Evolutionary conservation across 2,113 vertebrate genomes (phyloP), one percentile per base, ranked within the genome.

Genomic region (Pelobates fuscus): DNA sequence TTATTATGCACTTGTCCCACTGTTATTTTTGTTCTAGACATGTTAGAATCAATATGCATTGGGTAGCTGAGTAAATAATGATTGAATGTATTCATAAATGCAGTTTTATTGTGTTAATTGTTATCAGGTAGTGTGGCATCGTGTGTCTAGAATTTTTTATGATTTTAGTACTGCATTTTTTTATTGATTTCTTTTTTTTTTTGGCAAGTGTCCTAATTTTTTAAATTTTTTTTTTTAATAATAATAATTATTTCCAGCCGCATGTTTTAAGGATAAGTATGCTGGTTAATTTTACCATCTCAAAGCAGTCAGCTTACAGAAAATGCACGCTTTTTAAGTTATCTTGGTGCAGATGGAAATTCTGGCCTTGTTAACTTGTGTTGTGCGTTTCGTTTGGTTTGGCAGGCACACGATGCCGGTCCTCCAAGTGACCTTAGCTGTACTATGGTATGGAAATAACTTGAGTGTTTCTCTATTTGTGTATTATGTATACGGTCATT

Each of bases 361-460:
- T 49, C 44, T 49, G 44, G 44, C 44, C 11, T 17, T 49, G 44
- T 49, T 1, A 49, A 49, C 10, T 49, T 49, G 12, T 49, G 44
- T 49, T 49, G 10, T 49, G 44, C 44, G 5, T 4, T 49, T 17
- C 10, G 44, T 18, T 49, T 49, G 44, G 44, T 49, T 49, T 49
- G 44, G 44, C 44, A 49, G 44, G 17, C 4, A 18, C 10, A 49
- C 5, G 44, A 11, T 5, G 44, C 44, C 10, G 44, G 15, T 49
- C 17, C 44, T 49, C 44, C 44, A 49, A 49, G 44, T 49, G 44
- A 49, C 44, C 44, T 49, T 49, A 49, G 44, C 17, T 49, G 44
- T 49, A 14, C 44, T 49, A 37, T 10, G 32, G 32, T 37, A 37
- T 10, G 32, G 5, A 37, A 37, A 37, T 37, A 37, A 6, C 10